phyloP scores from a whole-genome alignment of 2,113 vertebrate species.

The Chauna torquata region DNA sequence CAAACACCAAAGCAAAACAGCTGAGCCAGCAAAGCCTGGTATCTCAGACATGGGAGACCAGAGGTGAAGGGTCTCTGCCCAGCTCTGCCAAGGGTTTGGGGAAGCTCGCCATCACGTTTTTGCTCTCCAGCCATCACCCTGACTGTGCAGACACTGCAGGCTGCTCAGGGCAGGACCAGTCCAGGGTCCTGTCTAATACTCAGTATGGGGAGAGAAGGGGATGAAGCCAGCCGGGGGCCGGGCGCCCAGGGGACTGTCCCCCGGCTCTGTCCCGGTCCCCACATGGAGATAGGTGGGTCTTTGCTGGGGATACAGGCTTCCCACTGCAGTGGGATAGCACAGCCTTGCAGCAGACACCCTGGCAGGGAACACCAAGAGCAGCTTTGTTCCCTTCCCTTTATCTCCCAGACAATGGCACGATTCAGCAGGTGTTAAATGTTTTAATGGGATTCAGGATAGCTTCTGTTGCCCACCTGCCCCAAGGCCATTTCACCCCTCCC shows the following conservation, averaged over 20 bases:
- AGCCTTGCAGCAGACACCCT: background rate
- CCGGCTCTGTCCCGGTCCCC: background rate
- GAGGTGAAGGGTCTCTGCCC: background rate
- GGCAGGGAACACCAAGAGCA: background rate
- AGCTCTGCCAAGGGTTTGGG: background rate
- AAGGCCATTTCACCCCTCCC: slow-evolving; percentile 31
- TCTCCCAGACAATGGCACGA: slow-evolving; percentile 43
- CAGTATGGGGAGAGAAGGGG: background rate
- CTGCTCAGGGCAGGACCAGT: background rate
- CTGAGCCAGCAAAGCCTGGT: background rate
- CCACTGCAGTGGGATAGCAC: background rate
- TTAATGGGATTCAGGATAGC: slow-evolving; percentile 54
- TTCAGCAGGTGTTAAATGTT: slow-evolving; percentile 69
- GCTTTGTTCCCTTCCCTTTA: slow-evolving; percentile 55
- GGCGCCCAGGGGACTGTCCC: background rate
- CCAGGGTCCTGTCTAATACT: background rate
- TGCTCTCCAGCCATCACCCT: background rate
- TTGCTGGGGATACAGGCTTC: background rate
- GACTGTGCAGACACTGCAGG: background rate
- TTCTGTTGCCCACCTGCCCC: slow-evolving; percentile 62
- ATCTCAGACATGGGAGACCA: background rate
- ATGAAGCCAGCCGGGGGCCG: background rate
- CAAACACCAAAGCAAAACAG: background rate
- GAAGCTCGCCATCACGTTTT: background rate
- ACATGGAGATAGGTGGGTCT: background rate